Evolutionary conservation across 2,888 invertebrate genomes (phyloP).

Genomic region (Linyphia triangularis): DNA sequence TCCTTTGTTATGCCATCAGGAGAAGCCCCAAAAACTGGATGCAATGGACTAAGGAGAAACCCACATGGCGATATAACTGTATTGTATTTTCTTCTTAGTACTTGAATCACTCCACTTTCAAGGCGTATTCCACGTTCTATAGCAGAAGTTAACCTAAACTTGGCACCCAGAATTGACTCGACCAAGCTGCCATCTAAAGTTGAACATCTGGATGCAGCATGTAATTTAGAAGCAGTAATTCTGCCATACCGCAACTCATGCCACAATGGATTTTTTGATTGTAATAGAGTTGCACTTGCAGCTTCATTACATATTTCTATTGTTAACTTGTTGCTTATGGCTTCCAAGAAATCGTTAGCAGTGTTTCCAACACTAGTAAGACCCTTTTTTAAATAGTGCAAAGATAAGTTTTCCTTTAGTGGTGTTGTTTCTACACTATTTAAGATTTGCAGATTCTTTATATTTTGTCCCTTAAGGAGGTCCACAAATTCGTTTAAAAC

Average conservation of each 20-base stretch:
- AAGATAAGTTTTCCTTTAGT: background rate
- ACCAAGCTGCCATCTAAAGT: background rate
- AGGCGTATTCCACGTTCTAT: background rate
- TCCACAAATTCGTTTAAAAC: background rate
- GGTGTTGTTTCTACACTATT: no score
- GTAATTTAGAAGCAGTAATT: constrained; percentile 11
- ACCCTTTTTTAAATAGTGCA: background rate
- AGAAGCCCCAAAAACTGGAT: constrained; percentile 1
- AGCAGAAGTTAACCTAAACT: background rate
- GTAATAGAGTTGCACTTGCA: background rate
- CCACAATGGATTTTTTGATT: background rate
- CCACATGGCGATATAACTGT: background rate
- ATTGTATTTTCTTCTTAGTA: background rate
- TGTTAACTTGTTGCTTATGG: background rate
- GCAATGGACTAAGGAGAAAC: background rate
- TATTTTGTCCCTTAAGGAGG: background rate
- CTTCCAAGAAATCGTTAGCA: background rate
- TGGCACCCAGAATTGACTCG: background rate
- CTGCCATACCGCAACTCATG: background rate
- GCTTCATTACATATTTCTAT: background rate
- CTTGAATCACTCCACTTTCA: background rate
- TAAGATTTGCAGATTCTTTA: background rate
- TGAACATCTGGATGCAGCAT: background rate
- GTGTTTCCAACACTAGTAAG: background rate
- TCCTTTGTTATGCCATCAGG: background rate